These are phyloP conservation scores for Nothoprocta pentlandii DNA, from an alignment of 2,113 vertebrate species.

Conservation along the genomic window DNA sequence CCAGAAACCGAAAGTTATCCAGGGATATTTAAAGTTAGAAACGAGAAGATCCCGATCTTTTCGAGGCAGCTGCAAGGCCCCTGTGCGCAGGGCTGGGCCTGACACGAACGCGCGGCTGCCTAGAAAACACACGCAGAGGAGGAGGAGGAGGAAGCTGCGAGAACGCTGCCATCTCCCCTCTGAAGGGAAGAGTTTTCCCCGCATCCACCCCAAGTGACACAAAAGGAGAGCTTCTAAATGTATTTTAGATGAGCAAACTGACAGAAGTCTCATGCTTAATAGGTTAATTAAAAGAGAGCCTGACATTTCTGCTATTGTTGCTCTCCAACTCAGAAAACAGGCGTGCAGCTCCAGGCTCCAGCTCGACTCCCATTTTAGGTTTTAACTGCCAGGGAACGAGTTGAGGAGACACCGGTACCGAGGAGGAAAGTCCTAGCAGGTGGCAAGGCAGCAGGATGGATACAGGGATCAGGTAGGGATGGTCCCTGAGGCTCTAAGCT, in stretches of 20 bases:
- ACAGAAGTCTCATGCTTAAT: conserved; percentile 7
- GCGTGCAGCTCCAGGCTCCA: not conserved
- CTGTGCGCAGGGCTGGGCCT: conserved; percentile 4
- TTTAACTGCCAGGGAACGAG: not conserved
- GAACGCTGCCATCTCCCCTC: not conserved
- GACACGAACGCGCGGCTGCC: not conserved
- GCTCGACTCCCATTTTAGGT: not conserved
- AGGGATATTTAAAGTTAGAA: conserved; percentile 37
- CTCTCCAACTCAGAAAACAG: not conserved
- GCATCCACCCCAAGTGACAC: not conserved
- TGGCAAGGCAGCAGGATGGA: accelerated
- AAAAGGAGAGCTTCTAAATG: not conserved
- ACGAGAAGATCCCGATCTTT: not conserved
- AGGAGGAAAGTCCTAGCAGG: not conserved
- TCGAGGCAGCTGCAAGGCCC: conserved; percentile 40
- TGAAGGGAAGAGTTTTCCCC: not conserved
- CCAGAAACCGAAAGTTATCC: conserved; percentile 38
- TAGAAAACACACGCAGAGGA: not conserved
- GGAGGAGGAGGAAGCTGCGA: not conserved
- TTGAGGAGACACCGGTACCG: not conserved
- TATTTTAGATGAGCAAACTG: not conserved
- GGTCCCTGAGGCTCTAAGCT: not conserved
- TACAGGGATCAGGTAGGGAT: accelerated
- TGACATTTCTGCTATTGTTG: conserved; percentile 19
- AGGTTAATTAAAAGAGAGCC: conserved; percentile 37